phyloP scores from a whole-genome alignment of 2,113 vertebrate genomes.

The Poeciliopsis retropinna region DNA sequence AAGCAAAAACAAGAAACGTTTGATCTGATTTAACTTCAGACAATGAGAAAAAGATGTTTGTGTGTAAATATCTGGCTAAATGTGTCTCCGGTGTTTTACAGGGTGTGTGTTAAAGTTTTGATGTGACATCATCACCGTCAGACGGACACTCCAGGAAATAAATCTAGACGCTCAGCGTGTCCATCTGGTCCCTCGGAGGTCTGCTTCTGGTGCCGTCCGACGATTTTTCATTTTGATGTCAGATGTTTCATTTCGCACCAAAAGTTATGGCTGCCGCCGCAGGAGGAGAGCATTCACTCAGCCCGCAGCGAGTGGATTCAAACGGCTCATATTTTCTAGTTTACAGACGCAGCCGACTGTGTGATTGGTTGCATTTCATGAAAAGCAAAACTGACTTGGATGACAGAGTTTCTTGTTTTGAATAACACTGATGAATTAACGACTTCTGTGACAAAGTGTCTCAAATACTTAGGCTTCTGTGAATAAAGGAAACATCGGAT shows the following conservation, averaged over 20 bases:
- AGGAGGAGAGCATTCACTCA: neutral
- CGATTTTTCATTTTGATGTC: slow-evolving; percentile 50
- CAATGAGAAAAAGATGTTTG: too few species aligned
- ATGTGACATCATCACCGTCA: slow-evolving; percentile 1
- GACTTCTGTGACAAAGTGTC: neutral
- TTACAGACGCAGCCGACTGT: slow-evolving; percentile 48
- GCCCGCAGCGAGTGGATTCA: neutral
- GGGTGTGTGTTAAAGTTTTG: too few species aligned
- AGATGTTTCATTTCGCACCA: slow-evolving; percentile 34
- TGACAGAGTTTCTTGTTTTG: slow-evolving; percentile 23
- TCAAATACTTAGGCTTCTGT: neutral
- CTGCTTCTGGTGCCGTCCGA: slow-evolving; percentile 32
- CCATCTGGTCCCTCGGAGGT: slow-evolving; percentile 44
- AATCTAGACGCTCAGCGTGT: slow-evolving; percentile 50
- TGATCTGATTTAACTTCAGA: too few species aligned
- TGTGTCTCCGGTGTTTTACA: too few species aligned
- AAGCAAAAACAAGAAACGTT: too few species aligned
- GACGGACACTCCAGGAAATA: slow-evolving; percentile 20
- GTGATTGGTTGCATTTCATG: slow-evolving; percentile 42
- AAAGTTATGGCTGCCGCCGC: slow-evolving; percentile 5
- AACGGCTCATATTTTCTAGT: slow-evolving; percentile 34
- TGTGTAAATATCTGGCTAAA: too few species aligned
- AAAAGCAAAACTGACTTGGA: slow-evolving; percentile 28
- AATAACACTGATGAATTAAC: slow-evolving; percentile 40
- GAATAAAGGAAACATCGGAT: neutral